These are phyloP conservation scores for Drosophila macrospina DNA, from an alignment of 2,888 invertebrate genomes.

Conservation along the genomic window DNA sequence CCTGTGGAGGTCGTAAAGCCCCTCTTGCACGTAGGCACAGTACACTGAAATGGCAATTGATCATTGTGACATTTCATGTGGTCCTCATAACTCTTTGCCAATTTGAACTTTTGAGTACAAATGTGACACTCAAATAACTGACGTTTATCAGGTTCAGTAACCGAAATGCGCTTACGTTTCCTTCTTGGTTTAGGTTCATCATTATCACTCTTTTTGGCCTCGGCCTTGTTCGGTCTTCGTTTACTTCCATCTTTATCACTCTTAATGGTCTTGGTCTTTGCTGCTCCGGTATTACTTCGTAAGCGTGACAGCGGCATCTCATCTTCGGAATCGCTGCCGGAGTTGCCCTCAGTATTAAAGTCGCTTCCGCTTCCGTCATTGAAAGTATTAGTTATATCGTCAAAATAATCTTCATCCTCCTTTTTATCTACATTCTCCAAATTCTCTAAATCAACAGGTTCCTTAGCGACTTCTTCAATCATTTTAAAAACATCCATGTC, in stretches of 20 bases:
- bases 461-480: conserved; percentile 79
- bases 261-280: conserved; percentile 12
- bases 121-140: conserved; percentile 79
- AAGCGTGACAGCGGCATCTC: conserved; percentile 70
- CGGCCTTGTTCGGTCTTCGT: too few species aligned
- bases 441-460: conserved; percentile 54
- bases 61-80: conserved; percentile 83
- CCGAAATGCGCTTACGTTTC: conserved; percentile 59
- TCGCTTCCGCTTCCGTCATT: conserved; percentile 56
- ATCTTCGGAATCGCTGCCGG: conserved; percentile 71
- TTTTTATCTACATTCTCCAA: conserved; percentile 4
- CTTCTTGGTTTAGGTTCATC: conserved; percentile 48
- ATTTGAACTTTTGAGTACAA: conserved; percentile 80
- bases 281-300: conserved; percentile 1
- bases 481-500: conserved; percentile 83
- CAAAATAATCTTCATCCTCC: too few species aligned
- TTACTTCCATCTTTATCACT: conserved; percentile 1
- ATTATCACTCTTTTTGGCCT: too few species aligned
- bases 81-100: conserved; percentile 72
- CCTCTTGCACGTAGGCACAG: conserved; percentile 74
- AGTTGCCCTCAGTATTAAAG: conserved; percentile 58
- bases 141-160: conserved; percentile 60
- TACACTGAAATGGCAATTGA: conserved; percentile 80
- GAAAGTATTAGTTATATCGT: background rate
- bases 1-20: conserved; percentile 80